Percentiles rank a stretch among this genome's conserved stretches.
Conservation (phyloP, 2,797 vertebrate genomes). For the Iguana delicatissima region DNA sequence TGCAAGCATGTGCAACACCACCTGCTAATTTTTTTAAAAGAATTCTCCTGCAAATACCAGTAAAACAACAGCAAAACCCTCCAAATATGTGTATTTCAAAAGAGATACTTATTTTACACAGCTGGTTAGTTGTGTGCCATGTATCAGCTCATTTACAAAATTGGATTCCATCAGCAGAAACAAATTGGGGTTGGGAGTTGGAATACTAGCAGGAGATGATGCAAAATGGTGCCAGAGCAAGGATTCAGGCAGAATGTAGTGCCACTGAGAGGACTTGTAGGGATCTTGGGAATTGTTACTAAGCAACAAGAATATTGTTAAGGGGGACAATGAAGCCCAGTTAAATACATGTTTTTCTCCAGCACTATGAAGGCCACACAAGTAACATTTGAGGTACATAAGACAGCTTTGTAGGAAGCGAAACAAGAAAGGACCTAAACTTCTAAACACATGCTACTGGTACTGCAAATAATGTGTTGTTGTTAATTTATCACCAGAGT, state of each 20-base stretch:
- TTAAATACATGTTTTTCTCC: slow-evolving; percentile 63
- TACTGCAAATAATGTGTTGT: neutral
- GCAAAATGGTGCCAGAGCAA: slow-evolving; percentile 76
- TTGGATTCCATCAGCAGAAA: slow-evolving; percentile 74
- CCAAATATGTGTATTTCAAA: slow-evolving; percentile 39
- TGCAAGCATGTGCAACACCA: neutral
- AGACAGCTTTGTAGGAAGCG: slow-evolving; percentile 46
- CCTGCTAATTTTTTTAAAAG: slow-evolving; percentile 17
- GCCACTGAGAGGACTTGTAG: slow-evolving; percentile 72
- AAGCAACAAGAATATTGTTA: slow-evolving; percentile 81
- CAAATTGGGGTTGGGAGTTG: slow-evolving; percentile 67
- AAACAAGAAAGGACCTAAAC: slow-evolving; percentile 45
- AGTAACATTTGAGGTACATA: slow-evolving; percentile 61
- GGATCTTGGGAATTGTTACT: slow-evolving; percentile 77
- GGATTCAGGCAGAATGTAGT: slow-evolving; percentile 62
- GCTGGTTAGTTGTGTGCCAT: slow-evolving; percentile 67
- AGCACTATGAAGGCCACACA: slow-evolving; percentile 64
- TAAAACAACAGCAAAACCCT: slow-evolving; percentile 4
- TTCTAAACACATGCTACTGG: neutral
- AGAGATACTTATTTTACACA: slow-evolving; percentile 63
- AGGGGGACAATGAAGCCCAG: slow-evolving; percentile 69
- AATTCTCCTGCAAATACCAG: slow-evolving; percentile 55
- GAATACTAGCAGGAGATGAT: slow-evolving; percentile 61
- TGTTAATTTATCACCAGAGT: neutral
- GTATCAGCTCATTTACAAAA: slow-evolving; percentile 77